Base-by-base conservation (phyloP, 2,113 vertebrate genomes). In the Colius striatus region DNA sequence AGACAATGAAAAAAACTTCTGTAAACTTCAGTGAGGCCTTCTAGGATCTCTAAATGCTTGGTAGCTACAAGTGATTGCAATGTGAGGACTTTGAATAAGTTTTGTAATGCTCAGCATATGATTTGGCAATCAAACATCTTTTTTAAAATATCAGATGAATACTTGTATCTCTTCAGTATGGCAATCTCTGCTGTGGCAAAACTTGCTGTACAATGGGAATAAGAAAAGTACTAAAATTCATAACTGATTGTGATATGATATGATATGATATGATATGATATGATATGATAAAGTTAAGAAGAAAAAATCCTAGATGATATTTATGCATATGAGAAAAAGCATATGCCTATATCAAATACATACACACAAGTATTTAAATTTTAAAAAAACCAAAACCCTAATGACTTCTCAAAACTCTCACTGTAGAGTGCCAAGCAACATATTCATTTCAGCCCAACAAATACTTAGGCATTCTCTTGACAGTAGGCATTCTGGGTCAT, bases 331-430 rank as follows among this genome's bases (percentile, higher is more conserved):
- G 11, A n/a, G 12, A 41, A 77, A 66, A 84, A 20, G 17, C 3
- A 11, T 6, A 16, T 13, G 3, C 13, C 45, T 63, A 19, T 8
- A 58, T 8, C 15, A 27, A 23, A 61, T 12, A 65, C 7, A 16
- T 0, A 36, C 10, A 30, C 17, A 13, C 1, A 43, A 7, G 36
- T 61, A 65, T 9, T 55, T 1, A 19, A 53, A n/a, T n/a, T n/a
- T n/a, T n/a, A n/a, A n/a, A n/a, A n/a, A n/a, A n/a, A n/a, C n/a
- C 19, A 32, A 41, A 78, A 50, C 6, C 14, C 48, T 57, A 26
- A 18, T 23, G 34, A 32, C 34, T 47, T 72, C 27, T 50, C 47
- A 23, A 73, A 80, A 26, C 21, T 63, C 22, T 47, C 38, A 20
- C 38, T 30, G 21, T 25, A 25, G 32, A n/a, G 73, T 15, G 13